Evolutionary conservation across 2,888 invertebrate species (phyloP), one percentile per base, ranked within the genome.

Genomic region (Synergus gifuensis): DNA sequence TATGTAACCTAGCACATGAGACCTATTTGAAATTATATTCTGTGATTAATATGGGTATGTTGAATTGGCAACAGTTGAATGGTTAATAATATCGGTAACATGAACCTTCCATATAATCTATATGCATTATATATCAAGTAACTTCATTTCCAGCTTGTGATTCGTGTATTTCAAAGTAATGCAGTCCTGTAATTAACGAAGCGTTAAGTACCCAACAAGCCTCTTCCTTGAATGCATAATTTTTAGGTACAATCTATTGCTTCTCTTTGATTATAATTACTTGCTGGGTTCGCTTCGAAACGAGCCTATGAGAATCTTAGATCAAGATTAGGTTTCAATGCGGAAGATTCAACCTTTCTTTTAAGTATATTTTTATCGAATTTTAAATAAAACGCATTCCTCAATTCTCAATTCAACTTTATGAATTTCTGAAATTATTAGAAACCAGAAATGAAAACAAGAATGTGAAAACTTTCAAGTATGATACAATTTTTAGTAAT

Each of bases 281-380:
- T 54, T 3, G 49, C n/a, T 73, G 3, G 46, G 36, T 16, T 28
- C 49, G 36, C 69, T 69, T 49, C 28, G 9, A 49, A 54, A 28
- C 69, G 36, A 49, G 36, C 49, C 49, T 73, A 49, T n/a, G 54
- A 73, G 28, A 49, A 67, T 67, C 46, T 54, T 54, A 73, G 73
- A 73, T 73, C 73, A 73, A 73, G 73, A 73, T 73, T 73, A 73
- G 36, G 49, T 73, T 73, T 73, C 73, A 73, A 73, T 73, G 73
- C 73, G 73, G 73, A 73, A 73, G 73, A 73, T 28, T 22, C 46
- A 28, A 49, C 46, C 14, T 44, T 42, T 42, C 28, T 64, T 28
- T 63, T 8, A n/a, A n/a, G n/a, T n/a, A 18, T 42, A 42, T 11
- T 46, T 69, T 46, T 69, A 46, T 5, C 28, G 28, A 69, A 69